These are phyloP conservation scores for Zaprionus bogoriensis DNA, from an alignment of 2,888 invertebrate genomes.

Conservation along the genomic window DNA sequence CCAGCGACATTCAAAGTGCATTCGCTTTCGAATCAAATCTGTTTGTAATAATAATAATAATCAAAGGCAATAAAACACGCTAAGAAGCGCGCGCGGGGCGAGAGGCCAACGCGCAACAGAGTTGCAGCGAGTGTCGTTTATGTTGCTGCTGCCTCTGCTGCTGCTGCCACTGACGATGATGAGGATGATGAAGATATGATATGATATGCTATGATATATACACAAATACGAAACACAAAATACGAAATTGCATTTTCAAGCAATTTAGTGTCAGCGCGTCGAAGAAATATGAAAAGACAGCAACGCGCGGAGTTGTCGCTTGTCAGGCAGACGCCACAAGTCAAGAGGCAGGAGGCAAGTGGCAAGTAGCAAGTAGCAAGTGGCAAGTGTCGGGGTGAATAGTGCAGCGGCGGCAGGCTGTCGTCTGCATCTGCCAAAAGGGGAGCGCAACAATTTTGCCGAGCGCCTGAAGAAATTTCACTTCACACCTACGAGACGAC, in stretches of 20 bases:
- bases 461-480: slow-evolving; percentile 54
- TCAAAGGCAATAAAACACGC: slow-evolving; percentile 56
- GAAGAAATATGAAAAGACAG: slow-evolving; percentile 57
- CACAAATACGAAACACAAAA: no score
- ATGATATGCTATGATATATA: slow-evolving; percentile 51
- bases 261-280: slow-evolving; percentile 75
- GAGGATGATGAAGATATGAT: slow-evolving; percentile 42
- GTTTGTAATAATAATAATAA: slow-evolving; percentile 75
- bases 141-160: not conserved
- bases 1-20: slow-evolving; percentile 45
- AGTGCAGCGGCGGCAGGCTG: not conserved
- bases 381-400: slow-evolving; percentile 9
- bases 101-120: not conserved
- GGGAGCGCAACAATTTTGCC: slow-evolving; percentile 21
- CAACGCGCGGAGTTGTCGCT: slow-evolving; percentile 22
- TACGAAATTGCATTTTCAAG: slow-evolving; percentile 73
- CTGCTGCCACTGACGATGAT: not conserved
- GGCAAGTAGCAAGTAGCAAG: slow-evolving; percentile 22
- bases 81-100: not conserved
- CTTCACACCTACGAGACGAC: slow-evolving; percentile 64
- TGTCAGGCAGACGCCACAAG: slow-evolving; percentile 51
- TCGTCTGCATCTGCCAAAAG: slow-evolving; percentile 1
- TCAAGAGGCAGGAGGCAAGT: slow-evolving; percentile 39
- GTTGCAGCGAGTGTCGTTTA: not conserved
- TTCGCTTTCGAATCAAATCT: slow-evolving; percentile 57